Evolutionary conservation across 2,888 invertebrate genomes (phyloP).

Genomic region (Cotesia congregata): DNA sequence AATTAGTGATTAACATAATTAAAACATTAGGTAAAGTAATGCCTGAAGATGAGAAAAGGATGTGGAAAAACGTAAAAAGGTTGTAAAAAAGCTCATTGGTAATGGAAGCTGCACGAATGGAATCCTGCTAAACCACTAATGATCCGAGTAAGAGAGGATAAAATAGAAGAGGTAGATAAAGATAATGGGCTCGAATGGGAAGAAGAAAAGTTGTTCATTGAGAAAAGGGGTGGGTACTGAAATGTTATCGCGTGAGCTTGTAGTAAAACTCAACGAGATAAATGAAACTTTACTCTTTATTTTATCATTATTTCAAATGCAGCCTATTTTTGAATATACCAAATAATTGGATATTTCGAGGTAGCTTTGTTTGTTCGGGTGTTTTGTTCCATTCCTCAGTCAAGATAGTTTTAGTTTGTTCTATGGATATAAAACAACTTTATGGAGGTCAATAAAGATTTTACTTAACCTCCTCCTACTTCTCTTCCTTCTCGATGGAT

Average conservation of each 20-base stretch:
- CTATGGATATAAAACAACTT: slow-evolving; percentile 23
- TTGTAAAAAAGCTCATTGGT: slow-evolving; percentile 45
- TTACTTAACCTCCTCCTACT: background rate
- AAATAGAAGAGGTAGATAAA: slow-evolving; percentile 42
- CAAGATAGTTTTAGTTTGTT: slow-evolving; percentile 19
- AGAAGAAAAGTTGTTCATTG: slow-evolving; percentile 32
- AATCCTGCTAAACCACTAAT: slow-evolving; percentile 53
- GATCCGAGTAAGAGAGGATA: slow-evolving; percentile 35
- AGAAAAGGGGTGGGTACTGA: background rate
- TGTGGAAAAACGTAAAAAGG: slow-evolving; percentile 29
- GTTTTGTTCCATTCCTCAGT: background rate
- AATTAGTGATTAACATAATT: slow-evolving; percentile 57
- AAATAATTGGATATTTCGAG: background rate
- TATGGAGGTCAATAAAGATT: slow-evolving; percentile 10
- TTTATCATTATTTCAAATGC: background rate
- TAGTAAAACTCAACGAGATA: slow-evolving; percentile 29
- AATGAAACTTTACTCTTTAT: slow-evolving; percentile 36
- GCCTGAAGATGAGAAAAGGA: slow-evolving; percentile 17
- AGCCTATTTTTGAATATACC: background rate
- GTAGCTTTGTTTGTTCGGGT: background rate
- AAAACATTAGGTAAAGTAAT: slow-evolving; percentile 50
- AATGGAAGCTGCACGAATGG: slow-evolving; percentile 51
- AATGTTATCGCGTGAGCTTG: slow-evolving; percentile 32
- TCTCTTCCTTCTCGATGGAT: background rate
- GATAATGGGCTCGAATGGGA: slow-evolving; percentile 41